A percentile compares a stretch with the other conserved stretches of the same genome.
These are phyloP conservation scores for Lutraria rhynchaena DNA, from an alignment of 1,140 invertebrate species.

Conservation along the genomic window DNA sequence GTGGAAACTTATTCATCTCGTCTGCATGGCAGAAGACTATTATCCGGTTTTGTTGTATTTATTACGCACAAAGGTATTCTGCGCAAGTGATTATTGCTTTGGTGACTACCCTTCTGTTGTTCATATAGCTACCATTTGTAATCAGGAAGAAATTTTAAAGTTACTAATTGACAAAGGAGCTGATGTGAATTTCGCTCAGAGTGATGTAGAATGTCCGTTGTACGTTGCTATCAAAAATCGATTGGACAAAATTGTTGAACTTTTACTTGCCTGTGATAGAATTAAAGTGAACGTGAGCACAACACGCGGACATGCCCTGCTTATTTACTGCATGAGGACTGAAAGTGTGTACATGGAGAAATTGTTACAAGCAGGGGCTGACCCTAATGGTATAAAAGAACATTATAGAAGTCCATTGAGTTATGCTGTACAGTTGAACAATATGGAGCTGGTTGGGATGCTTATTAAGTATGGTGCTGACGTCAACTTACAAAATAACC, in stretches of 20 bases:
- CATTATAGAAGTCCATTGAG: slow-evolving; percentile 59
- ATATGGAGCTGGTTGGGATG: slow-evolving; percentile 50
- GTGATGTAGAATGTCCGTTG: slow-evolving; percentile 5
- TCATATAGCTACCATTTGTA: slow-evolving; percentile 7
- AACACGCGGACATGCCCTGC: slow-evolving; percentile 6
- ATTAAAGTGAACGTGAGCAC: slow-evolving; percentile 24
- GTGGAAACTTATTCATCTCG: slow-evolving; percentile 3
- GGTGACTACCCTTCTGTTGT: slow-evolving; percentile 1
- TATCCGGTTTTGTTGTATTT: slow-evolving; percentile 5
- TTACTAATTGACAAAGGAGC: slow-evolving; percentile 13
- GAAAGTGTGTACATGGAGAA: slow-evolving; percentile 19
- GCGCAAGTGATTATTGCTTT: neutral
- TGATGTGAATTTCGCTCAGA: neutral
- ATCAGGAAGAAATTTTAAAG: slow-evolving; percentile 3
- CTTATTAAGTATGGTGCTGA: slow-evolving; percentile 66
- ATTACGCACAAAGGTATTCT: neutral
- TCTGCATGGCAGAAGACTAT: neutral
- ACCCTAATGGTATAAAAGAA: slow-evolving; percentile 58
- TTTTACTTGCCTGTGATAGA: neutral
- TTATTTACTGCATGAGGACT: slow-evolving; percentile 35
- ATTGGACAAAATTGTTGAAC: slow-evolving; percentile 2
- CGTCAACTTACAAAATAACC: slow-evolving; percentile 61
- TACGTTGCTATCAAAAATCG: slow-evolving; percentile 12
- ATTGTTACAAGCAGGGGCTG: slow-evolving; percentile 45
- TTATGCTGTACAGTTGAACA: slow-evolving; percentile 63